Percentiles rank a stretch among this genome's conserved stretches.
These are phyloP conservation scores for Glaucomys volans DNA, from an alignment of 2,113 vertebrate species.

Conservation along the genomic window DNA sequence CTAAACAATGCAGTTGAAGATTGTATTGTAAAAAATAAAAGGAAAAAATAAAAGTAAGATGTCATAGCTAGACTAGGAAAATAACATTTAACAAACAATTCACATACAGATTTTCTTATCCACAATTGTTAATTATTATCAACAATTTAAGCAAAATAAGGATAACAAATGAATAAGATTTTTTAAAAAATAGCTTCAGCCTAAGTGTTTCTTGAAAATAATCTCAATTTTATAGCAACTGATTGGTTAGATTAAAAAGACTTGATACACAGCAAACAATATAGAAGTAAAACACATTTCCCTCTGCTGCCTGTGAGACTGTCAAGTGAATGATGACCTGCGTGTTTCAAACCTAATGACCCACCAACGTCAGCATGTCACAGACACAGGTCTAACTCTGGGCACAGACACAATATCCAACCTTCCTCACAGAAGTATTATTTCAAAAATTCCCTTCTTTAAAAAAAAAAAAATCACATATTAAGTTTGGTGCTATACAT, in stretches of 20 bases:
- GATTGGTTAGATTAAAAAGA: conserved; percentile 56
- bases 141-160: conserved; percentile 40
- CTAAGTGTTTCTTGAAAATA: conserved; percentile 64
- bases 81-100: too few relatives aligned
- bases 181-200: neutral
- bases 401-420: conserved; percentile 80
- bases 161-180: neutral
- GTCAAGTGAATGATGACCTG: conserved; percentile 64
- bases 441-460: conserved; percentile 21
- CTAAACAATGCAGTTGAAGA: conserved; percentile 88
- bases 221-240: conserved; percentile 55
- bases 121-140: neutral
- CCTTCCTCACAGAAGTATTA: conserved; percentile 58
- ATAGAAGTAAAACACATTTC: conserved; percentile 80
- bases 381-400: conserved; percentile 72
- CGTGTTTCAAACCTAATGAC: conserved; percentile 80
- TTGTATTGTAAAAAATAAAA: conserved; percentile 57
- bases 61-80: too few relatives aligned
- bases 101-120: too few relatives aligned
- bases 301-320: conserved; percentile 26
- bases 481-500: conserved; percentile 21
- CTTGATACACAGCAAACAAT: conserved; percentile 67
- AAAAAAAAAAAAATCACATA: conserved; percentile 76
- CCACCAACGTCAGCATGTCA: conserved; percentile 70
- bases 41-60: too few relatives aligned